Base-by-base conservation (phyloP, 2,113 vertebrate species). In the Silurus glanis region DNA sequence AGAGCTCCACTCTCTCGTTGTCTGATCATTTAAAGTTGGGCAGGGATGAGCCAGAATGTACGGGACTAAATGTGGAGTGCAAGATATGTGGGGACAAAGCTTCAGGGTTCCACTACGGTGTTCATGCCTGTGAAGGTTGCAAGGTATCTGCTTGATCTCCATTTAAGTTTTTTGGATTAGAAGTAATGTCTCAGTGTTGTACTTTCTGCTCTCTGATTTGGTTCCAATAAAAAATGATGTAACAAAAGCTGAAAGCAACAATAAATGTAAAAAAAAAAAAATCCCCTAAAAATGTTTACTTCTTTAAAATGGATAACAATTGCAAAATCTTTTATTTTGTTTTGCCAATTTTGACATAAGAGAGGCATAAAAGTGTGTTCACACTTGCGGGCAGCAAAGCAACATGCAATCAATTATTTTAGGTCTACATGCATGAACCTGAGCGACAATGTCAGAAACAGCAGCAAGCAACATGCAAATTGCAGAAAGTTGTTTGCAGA, bases 11-110 rank as follows among this genome's bases (percentile, higher is more conserved):
- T 2, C 95, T 95, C 58, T 96, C 96, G 0, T 93, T 96, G 89
- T 95, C 94, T 49, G 96, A 96, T 90, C 96, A 97, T 82, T 93
- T 96, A 89, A 95, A 94, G 91, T 89, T 93, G 90, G 95, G 95
- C 90, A 93, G 94, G 0, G 96, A 96, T 12, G 96, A 95, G 74
- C 85, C 93, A 0, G 91, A 92, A 0, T 83, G 91, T 12, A 90
- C 93, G 66, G 93, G 90, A 0, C 94, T 97, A 88, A 97, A 92
- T 5, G 94, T 97, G 92, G 96, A 97, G 85, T 97, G 97, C 88
- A 94, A 96, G 47, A 96, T 97, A 87, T 97, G 97, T 0, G 96
- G 97, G 56, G 97, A 97, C 94, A 96, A 95, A 92, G 97, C 97
- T 47, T 97, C 97, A 0, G 97, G 97, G 14, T 97, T 97, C 88